These are phyloP conservation scores for Philonicus albiceps DNA, from an alignment of 2,888 invertebrate species.

Conservation along the genomic window DNA sequence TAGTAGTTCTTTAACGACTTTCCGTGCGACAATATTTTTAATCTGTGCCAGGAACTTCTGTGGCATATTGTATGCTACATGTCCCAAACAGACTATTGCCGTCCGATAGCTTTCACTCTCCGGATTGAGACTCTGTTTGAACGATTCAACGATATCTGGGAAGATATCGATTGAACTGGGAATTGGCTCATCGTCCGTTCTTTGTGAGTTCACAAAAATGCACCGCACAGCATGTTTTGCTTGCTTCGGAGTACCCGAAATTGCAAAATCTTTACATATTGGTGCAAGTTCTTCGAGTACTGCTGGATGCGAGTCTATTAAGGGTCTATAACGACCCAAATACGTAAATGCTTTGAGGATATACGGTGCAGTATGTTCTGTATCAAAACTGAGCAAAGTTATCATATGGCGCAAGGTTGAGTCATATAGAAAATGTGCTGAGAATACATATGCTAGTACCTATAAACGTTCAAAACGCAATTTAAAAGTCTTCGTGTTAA, in stretches of 20 bases:
- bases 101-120: slow-evolving; percentile 86
- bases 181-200: slow-evolving; percentile 60
- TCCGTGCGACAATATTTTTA: slow-evolving; percentile 92
- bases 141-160: slow-evolving; percentile 81
- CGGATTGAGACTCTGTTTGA: slow-evolving; percentile 78
- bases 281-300: slow-evolving; percentile 82
- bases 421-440: slow-evolving; percentile 88
- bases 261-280: slow-evolving; percentile 86
- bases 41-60: slow-evolving; percentile 88
- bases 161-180: slow-evolving; percentile 70
- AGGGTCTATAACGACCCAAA: slow-evolving; percentile 84
- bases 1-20: slow-evolving; percentile 93
- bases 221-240: slow-evolving; percentile 96
- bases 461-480: slow-evolving; percentile 50
- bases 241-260: slow-evolving; percentile 91
- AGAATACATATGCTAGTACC: slow-evolving; percentile 86
- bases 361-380: slow-evolving; percentile 80
- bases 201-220: slow-evolving; percentile 80
- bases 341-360: slow-evolving; percentile 85
- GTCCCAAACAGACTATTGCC: slow-evolving; percentile 92
- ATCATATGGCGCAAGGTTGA: slow-evolving; percentile 83
- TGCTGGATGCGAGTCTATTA: slow-evolving; percentile 79
- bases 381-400: slow-evolving; percentile 72
- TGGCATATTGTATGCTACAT: slow-evolving; percentile 92
- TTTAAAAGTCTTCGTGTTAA: not conserved